Evolutionary conservation across 2,797 vertebrate species (phyloP), one percentile per base, ranked within the genome.

Genomic region (Jordanella pulchra): DNA sequence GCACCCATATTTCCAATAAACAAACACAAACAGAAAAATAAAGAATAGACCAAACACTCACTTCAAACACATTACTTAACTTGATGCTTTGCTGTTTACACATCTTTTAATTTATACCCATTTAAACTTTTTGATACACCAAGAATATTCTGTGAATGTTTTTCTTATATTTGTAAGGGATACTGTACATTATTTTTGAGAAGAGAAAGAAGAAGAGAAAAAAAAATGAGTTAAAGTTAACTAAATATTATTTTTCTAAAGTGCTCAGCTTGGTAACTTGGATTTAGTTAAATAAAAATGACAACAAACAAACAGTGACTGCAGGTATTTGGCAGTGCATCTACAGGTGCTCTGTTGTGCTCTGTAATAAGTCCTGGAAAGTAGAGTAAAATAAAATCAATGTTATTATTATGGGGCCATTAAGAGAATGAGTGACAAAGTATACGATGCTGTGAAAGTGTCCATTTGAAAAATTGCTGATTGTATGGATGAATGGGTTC

Each of bases 361-460:
- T 72, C 70, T 72, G 61, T 54, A 72, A 67, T 78, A 72, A 75
- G 71, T 76, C 66, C 67, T 81, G 58, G 51, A 17, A 71, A 77
- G 72, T 68, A 66, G 73, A 79, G 76, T 65, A 78, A 85, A 78
- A 82, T 82, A 78, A 88, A 87, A 86, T 88, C 76, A 80, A 75
- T 80, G 81, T 81, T 78, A 79, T 84, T 71, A 78, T 87, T 55
- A 74, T 75, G 65, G 73, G 84, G 78, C 71, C 61, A 32, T 76
- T 85, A 68, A 73, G 45, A 76, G 72, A 76, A 84, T 76, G 73
- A 79, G 76, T 76, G 77, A 86, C 78, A 73, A 79, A 61, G 66
- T 72, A 72, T 65, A 73, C 79, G 83, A 77, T 74, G 66, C 35
- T 80, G 73, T 83, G 76, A 69, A 85, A 80, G 78, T 32, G 68